Conservation (phyloP, 2,797 vertebrate genomes). For the Sarcoramphus papa region DNA sequence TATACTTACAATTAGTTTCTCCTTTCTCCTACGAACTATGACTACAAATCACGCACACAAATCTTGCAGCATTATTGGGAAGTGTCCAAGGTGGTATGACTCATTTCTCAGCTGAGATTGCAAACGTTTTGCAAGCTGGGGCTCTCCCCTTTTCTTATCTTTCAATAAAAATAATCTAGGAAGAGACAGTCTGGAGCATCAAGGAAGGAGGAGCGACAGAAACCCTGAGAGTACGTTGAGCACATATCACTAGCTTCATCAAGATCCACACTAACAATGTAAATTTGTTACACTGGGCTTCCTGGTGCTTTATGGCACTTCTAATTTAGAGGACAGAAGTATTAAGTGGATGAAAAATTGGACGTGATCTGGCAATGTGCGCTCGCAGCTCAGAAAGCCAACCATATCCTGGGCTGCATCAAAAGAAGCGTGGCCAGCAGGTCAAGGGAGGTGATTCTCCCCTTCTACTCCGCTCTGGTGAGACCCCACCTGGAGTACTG, state of each 20-base stretch:
- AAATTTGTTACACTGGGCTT: not conserved
- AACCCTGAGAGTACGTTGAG: not conserved
- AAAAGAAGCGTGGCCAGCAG: not conserved
- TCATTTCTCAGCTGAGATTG: slow-evolving; percentile 10
- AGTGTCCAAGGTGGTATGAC: not conserved
- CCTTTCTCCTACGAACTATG: not conserved
- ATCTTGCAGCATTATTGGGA: not conserved
- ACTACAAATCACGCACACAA: not conserved
- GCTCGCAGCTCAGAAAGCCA: not conserved
- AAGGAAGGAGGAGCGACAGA: not conserved
- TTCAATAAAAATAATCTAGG: not conserved
- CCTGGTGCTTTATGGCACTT: not conserved
- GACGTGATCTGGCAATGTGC: not conserved
- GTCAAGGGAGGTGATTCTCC: not conserved
- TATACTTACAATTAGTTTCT: not conserved
- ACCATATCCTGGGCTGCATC: not conserved
- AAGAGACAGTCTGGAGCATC: not conserved
- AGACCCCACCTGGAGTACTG: not conserved
- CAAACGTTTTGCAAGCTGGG: not conserved
- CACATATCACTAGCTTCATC: not conserved
- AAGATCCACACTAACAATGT: not conserved
- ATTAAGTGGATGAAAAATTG: not conserved
- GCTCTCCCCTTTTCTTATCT: not conserved
- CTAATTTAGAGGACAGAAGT: not conserved
- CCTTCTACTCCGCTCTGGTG: not conserved